Evolutionary conservation across 2,888 invertebrate genomes (phyloP), one percentile per base, ranked within the genome.

Genomic region (Lycocerus yunnanus): DNA sequence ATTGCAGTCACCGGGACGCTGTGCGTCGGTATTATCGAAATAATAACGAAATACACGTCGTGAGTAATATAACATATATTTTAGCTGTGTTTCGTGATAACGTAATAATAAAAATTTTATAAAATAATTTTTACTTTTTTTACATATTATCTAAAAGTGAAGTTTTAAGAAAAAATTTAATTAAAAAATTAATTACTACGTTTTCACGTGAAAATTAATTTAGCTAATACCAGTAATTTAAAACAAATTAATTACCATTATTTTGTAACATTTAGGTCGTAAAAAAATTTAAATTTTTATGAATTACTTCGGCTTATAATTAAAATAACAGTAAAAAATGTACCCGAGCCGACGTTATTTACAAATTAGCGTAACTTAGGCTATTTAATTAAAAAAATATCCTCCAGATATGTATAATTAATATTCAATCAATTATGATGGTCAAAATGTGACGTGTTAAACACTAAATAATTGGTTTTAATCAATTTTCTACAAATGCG

Each of bases 1-100:
- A 66, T 72, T 79, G 75, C 80, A 81, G 81, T 81, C 74, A 72
- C 71, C 71, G 75, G 78, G 73, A 79, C 78, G 79, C 72, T 77
- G 77, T 66, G 80, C 81, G 81, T 77, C 77, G 77, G 69, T 70
- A 27, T 58, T 60, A 59, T 43, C 21, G 21, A 72, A 68, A 15
- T 16, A 20, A 14, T 20, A 66, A 58, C 11, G 58, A 71, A 67
- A 20, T 11, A 20, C 67, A 72, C 75, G 75, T 27, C 61, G 15
- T 20, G 61, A 18, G 20, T 15, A 63, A 63, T 63, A 18, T 1
- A 15, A 18, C 8, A 18, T 18, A 63, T 63, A 18, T n/a, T n/a
- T 63, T 18, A 63, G 20, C 2, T 63, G 15, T 18, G 61, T 20
- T 16, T 63, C 20, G 61, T 63, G 61, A 18, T 63, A 43, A n/a